These are phyloP conservation scores for Caenorhabditis elegans DNA, from an alignment of 1,140 invertebrate species.

Conservation along the genomic window WBcel235 BX284602.5:7545001-7545500, in stretches of 20 bases:
- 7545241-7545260: constrained; percentile 63
- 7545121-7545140: constrained; percentile 47
- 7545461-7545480: not conserved
- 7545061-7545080: constrained; percentile 57
- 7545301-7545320: constrained; percentile 30
- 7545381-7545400: constrained; percentile 1
- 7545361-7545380: not conserved
- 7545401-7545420: not conserved
- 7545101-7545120: constrained; percentile 42
- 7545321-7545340: constrained; percentile 10
- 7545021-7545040: constrained; percentile 58
- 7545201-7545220: not conserved
- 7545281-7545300: constrained; percentile 36
- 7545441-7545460: constrained; percentile 14
- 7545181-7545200: constrained; percentile 30
- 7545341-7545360: not conserved
- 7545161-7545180: constrained; percentile 63
- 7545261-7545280: constrained; percentile 6
- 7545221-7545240: constrained; percentile 55
- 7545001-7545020: constrained; percentile 49
- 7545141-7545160: constrained; percentile 53
- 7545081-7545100: constrained; percentile 60
- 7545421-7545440: constrained; percentile 28
- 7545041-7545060: constrained; percentile 62
- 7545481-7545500: not conserved